Evolutionary conservation across 2,113 vertebrate genomes (phyloP), one percentile per base, ranked within the genome.

Genomic region (Lycaon pictus): DNA sequence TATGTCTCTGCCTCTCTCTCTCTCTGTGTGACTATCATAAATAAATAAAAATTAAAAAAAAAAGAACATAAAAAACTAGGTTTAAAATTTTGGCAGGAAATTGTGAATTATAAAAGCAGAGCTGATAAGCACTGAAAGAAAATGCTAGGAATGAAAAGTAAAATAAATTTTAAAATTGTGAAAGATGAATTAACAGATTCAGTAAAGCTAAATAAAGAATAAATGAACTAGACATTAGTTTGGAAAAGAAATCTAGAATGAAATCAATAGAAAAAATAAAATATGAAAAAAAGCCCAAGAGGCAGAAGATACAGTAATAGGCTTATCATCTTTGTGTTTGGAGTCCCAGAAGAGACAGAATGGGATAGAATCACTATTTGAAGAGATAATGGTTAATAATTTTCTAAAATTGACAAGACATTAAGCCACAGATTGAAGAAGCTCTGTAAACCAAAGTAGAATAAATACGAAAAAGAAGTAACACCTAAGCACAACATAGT

Each of bases 391-490:
- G 32, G 27, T 29, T 62, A 62, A 71, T 35, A 29, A 16, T 55
- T 84, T 84, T 62, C 71, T 58, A 62, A 84, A 62, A 71, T 55
- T 62, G 25, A 6, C 19, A 69, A 58, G 27, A 90, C 23, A 71
- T 27, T 85, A 71, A 90, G 62, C 22, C 2, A 2, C 6, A 80
- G n/a, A 71, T 56, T 48, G 16, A 90, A 86, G 62, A 79, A 93
- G 19, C 7, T 9, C 43, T 32, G 3, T 29, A 80, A 90, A 72
- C n/a, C 29, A 65, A 93, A 43, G 22, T 27, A 83, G 77, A 67
- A 69, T 83, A 43, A 94, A 88, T 88, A 77, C 29, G 56, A 87
- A 90, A 90, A 90, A 82, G 88, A 62, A 82, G n/a, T 13, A 63
- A 20, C 8, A 74, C 43, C 32, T 17, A 23, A 60, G 19, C 20